Evolutionary conservation across 2,113 vertebrate genomes (phyloP), one percentile per base, ranked within the genome.

Genomic region (Australoheros scitulus): DNA sequence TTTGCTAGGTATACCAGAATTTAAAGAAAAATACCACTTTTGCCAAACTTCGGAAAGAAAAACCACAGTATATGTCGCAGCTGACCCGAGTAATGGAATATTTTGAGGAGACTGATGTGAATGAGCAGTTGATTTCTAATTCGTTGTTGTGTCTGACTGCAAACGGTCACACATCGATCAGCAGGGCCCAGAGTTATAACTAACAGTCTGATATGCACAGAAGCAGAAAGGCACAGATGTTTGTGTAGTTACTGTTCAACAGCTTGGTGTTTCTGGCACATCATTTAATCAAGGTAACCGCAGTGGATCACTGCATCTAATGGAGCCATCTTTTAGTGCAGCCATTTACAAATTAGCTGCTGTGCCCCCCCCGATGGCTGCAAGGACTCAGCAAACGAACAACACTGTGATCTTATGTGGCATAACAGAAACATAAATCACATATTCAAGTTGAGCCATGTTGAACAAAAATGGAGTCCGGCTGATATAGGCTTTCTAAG

Each of bases 271-370:
- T 72, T 80, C 38, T 52, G 52, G 38, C 47, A 63, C 29, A 43
- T 52, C 22, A 14, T 77, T 85, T 72, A 70, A 80, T 88, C 34
- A 72, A 76, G 22, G 36, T 47, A 81, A 75, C 34, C 2, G 68
- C 59, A 78, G 61, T 9, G 2, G 52, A 75, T 65, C 75, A 18
- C 32, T 17, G 29, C 7, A 56, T 15, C 75, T 75, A 65, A 78
- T 60, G 78, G 77, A 59, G 14, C 74, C 1, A 52, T 63, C 43
- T 47, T 77, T 74, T 75, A 11, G 64, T 57, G 60, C 59, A 58
- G 59, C 82, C 74, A 64, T 84, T 87, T 14, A 61, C n/a, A 77
- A 79, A 82, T 68, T 47, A 61, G 32, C 11, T 32, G 50, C 2
- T 41, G 36, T 52, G 63, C 72, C 6, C 26, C 26, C 26, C 26